phyloP scores from a whole-genome alignment of 2,113 vertebrate genomes.

The Apus apus region DNA sequence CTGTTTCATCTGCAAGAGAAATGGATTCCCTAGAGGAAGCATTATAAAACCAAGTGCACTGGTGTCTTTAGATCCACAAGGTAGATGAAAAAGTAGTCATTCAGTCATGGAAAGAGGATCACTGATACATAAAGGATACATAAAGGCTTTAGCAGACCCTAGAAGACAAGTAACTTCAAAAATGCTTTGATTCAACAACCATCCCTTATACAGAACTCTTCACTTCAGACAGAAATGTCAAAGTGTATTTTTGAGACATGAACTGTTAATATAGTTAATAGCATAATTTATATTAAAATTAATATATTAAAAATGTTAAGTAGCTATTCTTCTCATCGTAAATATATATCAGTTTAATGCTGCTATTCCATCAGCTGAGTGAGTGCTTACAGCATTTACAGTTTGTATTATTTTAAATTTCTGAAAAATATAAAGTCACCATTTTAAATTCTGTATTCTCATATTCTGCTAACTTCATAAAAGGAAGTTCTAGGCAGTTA shows the following conservation, averaged over 20 bases:
- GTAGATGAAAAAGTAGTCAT: background rate
- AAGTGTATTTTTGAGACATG: background rate
- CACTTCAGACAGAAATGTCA: background rate
- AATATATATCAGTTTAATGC: background rate
- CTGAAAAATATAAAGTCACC: background rate
- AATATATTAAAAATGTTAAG: background rate
- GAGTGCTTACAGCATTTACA: background rate
- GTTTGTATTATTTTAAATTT: background rate
- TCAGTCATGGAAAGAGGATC: background rate
- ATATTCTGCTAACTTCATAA: conserved; percentile 61
- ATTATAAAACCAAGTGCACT: background rate
- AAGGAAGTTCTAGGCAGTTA: conserved; percentile 74
- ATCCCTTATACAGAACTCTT: background rate
- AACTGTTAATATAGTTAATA: background rate
- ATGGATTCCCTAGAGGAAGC: background rate
- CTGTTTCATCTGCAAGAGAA: background rate
- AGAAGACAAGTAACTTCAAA: background rate
- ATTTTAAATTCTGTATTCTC: background rate
- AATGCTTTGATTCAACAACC: background rate
- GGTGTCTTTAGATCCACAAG: background rate
- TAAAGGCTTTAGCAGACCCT: background rate
- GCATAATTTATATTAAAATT: background rate
- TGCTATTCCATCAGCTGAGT: background rate
- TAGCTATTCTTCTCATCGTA: background rate
- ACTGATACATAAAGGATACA: background rate